Evolutionary conservation across 2,113 vertebrate species (phyloP).

Genomic region (Alligator mississippiensis): DNA sequence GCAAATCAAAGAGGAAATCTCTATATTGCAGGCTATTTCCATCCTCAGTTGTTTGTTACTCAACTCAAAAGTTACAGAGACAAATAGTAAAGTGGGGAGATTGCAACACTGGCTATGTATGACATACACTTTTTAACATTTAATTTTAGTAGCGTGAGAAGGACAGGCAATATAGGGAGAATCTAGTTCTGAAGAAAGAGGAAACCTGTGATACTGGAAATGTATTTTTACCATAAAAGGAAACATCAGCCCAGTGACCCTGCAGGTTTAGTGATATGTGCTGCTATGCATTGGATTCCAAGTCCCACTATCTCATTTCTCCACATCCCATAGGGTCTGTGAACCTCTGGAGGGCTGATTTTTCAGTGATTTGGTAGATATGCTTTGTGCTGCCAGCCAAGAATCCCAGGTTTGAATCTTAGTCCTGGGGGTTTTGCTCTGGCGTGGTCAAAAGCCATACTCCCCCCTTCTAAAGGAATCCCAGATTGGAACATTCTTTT

Average conservation of each 20-base stretch:
- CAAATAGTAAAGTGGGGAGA: slow-evolving; percentile 44
- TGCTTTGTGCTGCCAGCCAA: neutral
- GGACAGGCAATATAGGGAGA: slow-evolving; percentile 47
- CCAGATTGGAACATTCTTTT: neutral
- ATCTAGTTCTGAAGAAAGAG: slow-evolving; percentile 67
- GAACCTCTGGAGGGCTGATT: neutral
- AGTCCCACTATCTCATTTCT: slow-evolving; percentile 48
- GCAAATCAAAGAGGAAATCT: slow-evolving; percentile 72
- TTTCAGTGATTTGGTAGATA: neutral
- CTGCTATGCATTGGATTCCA: neutral
- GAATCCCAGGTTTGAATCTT: neutral
- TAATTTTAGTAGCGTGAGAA: slow-evolving; percentile 73
- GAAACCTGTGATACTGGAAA: slow-evolving; percentile 64
- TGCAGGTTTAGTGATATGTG: slow-evolving; percentile 43
- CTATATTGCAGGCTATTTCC: slow-evolving; percentile 45
- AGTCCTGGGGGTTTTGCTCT: slow-evolving; percentile 17
- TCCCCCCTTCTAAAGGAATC: fast-evolving
- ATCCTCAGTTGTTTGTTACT: slow-evolving; percentile 71
- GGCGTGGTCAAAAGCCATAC: fast-evolving
- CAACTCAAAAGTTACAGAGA: slow-evolving; percentile 54
- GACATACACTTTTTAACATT: slow-evolving; percentile 66
- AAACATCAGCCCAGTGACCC: slow-evolving; percentile 45
- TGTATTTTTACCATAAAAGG: slow-evolving; percentile 73
- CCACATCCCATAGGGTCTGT: neutral
- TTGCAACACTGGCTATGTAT: slow-evolving; percentile 58